These are phyloP conservation scores for Baccha elongata DNA, from an alignment of 2,888 invertebrate species.

Conservation along the genomic window DNA sequence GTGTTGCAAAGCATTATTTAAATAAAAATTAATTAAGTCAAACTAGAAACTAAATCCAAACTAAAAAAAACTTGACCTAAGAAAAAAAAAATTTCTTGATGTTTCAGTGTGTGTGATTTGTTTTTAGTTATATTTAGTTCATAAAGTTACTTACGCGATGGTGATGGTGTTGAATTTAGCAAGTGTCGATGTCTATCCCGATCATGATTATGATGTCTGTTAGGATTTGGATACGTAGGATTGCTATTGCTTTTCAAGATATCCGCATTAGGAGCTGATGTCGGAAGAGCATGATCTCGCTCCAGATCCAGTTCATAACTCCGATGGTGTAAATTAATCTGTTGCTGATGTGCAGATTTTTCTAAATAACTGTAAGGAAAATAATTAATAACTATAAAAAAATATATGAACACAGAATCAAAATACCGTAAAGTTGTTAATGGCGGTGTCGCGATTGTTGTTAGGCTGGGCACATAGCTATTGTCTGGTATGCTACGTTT, in stretches of 20 bases:
- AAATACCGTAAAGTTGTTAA: conserved; percentile 84
- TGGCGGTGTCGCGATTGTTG: conserved; percentile 86
- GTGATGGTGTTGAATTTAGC: conserved; percentile 81
- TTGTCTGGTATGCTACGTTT: conserved; percentile 87
- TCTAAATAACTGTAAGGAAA: conserved; percentile 77
- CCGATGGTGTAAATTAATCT: conserved; percentile 80
- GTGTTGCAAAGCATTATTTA: too few relatives aligned
- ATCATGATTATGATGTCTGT: conserved; percentile 83
- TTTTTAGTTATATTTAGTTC: too few relatives aligned
- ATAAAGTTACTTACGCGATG: conserved; percentile 78
- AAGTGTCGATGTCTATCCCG: conserved; percentile 80
- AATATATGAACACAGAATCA: not conserved
- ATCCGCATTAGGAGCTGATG: conserved; percentile 90
- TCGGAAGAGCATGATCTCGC: conserved; percentile 88
- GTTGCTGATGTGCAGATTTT: conserved; percentile 79
- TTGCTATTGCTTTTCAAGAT: conserved; percentile 90
- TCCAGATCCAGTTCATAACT: conserved; percentile 88
- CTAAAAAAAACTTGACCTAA: too few relatives aligned
- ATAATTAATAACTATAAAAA: not conserved
- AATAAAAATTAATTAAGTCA: too few relatives aligned
- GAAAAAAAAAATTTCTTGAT: too few relatives aligned
- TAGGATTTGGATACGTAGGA: conserved; percentile 89
- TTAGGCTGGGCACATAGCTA: conserved; percentile 84
- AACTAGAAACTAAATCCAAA: too few relatives aligned
- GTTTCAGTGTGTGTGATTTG: too few relatives aligned